Evolutionary conservation across 2,113 vertebrate genomes (phyloP).

Genomic region (Podiceps cristatus): DNA sequence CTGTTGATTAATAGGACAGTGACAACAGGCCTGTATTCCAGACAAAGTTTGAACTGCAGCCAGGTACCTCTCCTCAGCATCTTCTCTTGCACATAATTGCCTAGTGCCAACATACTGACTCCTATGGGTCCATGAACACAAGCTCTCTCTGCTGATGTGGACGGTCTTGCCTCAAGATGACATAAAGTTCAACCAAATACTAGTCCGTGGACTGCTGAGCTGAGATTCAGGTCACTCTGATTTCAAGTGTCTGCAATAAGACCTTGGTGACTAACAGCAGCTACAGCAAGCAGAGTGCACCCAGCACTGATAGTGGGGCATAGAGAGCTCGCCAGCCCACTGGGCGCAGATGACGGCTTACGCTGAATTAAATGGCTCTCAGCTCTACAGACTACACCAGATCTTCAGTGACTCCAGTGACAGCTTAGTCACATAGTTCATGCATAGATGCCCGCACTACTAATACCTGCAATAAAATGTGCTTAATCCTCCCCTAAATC

Average conservation of each 20-base stretch:
- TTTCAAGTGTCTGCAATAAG: background rate
- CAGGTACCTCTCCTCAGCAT: background rate
- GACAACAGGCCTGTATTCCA: background rate
- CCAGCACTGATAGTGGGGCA: rapidly evolving
- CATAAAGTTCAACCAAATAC: background rate
- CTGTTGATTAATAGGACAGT: background rate
- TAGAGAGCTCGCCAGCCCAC: background rate
- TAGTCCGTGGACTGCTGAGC: background rate
- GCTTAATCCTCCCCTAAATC: background rate
- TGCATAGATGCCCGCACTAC: background rate
- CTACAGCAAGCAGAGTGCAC: background rate
- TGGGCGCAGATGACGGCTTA: background rate
- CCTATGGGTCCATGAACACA: rapidly evolving
- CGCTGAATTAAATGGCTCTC: background rate
- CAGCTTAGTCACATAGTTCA: background rate
- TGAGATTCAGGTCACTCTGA: background rate
- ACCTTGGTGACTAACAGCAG: background rate
- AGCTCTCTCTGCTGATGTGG: background rate
- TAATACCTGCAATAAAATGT: background rate
- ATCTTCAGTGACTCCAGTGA: background rate
- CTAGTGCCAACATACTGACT: background rate
- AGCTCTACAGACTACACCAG: background rate
- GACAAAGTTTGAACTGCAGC: background rate
- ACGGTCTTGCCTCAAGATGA: background rate
- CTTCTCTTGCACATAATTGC: background rate